Conservation (phyloP, 2,888 invertebrate genomes). For the Oeneis ivallda region DNA sequence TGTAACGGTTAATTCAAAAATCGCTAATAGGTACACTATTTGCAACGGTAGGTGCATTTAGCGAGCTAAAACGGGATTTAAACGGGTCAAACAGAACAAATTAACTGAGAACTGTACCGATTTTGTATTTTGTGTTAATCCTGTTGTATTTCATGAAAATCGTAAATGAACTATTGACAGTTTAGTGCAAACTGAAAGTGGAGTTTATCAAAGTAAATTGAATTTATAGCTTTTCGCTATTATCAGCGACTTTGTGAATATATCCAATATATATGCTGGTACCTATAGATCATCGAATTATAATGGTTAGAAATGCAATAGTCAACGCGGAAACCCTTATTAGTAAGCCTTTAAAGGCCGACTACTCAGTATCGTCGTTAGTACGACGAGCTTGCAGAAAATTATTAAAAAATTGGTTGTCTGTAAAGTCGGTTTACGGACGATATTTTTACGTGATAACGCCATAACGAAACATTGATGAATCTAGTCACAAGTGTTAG, state of each 20-base stretch:
- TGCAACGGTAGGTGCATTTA: slow-evolving; percentile 1
- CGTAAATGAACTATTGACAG: background rate
- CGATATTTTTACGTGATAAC: too few relatives aligned
- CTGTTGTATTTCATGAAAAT: slow-evolving; percentile 9
- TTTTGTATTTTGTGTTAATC: slow-evolving; percentile 15
- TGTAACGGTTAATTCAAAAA: background rate
- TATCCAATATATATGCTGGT: too few relatives aligned
- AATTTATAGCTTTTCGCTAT: slow-evolving; percentile 4
- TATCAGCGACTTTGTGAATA: background rate
- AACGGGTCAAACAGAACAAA: slow-evolving; percentile 16
- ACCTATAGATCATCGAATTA: too few relatives aligned
- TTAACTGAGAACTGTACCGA: slow-evolving; percentile 11
- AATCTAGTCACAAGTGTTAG: too few relatives aligned
- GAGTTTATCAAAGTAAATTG: slow-evolving; percentile 7
- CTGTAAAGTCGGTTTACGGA: too few relatives aligned
- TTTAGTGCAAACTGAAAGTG: slow-evolving; percentile 4
- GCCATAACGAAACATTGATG: too few relatives aligned
- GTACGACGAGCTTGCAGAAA: too few relatives aligned
- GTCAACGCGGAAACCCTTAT: too few relatives aligned
- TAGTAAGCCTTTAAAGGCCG: too few relatives aligned
- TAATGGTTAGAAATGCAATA: too few relatives aligned
- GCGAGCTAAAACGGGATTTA: slow-evolving; percentile 4
- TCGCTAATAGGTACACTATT: slow-evolving; percentile 5
- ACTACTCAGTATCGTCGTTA: too few relatives aligned
- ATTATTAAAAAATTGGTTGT: too few relatives aligned